phyloP scores from a whole-genome alignment of 2,113 vertebrate species.

The Myiozetetes cayanensis region DNA sequence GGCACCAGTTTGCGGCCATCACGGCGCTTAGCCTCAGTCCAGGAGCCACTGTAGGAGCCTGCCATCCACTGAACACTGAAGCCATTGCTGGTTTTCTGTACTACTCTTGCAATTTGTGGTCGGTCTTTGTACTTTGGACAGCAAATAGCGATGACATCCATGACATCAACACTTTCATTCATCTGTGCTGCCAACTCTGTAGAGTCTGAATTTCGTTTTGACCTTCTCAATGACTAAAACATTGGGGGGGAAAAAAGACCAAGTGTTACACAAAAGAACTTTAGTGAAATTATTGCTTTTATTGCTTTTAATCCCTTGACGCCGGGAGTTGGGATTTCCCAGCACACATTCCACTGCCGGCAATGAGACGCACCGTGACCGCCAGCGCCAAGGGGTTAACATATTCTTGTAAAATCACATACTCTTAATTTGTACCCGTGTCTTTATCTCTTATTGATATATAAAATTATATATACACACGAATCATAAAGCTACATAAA shows the following conservation, averaged over 20 bases:
- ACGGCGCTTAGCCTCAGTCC: conserved; percentile 98
- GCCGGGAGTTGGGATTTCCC: conserved; percentile 82
- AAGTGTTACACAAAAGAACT: conserved; percentile 84
- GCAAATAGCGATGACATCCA: conserved; percentile 97
- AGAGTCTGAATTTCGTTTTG: conserved; percentile 91
- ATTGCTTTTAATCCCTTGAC: conserved; percentile 87
- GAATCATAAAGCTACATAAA: conserved; percentile 83
- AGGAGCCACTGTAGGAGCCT: conserved; percentile 98
- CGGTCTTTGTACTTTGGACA: conserved; percentile 99
- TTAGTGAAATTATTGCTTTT: conserved; percentile 85
- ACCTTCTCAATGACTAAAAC: conserved; percentile 92
- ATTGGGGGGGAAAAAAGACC: conserved; percentile 86
- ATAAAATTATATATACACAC: conserved; percentile 85
- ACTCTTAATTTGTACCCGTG: conserved; percentile 86
- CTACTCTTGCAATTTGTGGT: conserved; percentile 97
- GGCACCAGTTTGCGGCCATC: conserved; percentile 99
- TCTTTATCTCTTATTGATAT: conserved; percentile 84
- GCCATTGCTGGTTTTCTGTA: conserved; percentile 93
- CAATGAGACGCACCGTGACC: conserved; percentile 83
- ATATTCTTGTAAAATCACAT: conserved; percentile 82
- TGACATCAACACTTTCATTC: conserved; percentile 95
- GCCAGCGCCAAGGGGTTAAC: conserved; percentile 86
- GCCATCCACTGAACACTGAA: conserved; percentile 99
- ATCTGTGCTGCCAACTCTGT: conserved; percentile 90
- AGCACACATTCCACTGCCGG: conserved; percentile 83